Evolutionary conservation across 2,888 invertebrate genomes (phyloP).

Genomic region (Toxonevra muliebris): DNA sequence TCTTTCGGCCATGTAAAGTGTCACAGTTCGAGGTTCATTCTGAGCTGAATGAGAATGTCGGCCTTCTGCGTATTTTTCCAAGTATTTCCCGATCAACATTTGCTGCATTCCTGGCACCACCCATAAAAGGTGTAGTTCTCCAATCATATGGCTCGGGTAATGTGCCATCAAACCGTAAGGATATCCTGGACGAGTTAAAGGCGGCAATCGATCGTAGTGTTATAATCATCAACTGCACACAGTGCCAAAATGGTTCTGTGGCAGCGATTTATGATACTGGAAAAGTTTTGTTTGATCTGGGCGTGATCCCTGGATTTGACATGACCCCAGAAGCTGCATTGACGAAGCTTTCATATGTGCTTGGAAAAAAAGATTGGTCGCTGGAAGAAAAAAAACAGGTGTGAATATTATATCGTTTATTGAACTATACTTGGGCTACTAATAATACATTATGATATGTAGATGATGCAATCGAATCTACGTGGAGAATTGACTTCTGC

Average conservation of each 20-base stretch:
- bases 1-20: conserved; percentile 72
- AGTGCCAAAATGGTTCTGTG: conserved; percentile 86
- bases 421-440: neutral
- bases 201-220: conserved; percentile 80
- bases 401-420: conserved; percentile 37
- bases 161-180: conserved; percentile 82
- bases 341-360: conserved; percentile 87
- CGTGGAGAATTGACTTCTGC: conserved; percentile 79
- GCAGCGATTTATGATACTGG: conserved; percentile 85
- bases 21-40: conserved; percentile 78
- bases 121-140: conserved; percentile 83
- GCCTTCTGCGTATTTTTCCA: conserved; percentile 89
- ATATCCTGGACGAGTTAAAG: conserved; percentile 77
- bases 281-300: conserved; percentile 66
- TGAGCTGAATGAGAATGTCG: conserved; percentile 83
- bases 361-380: conserved; percentile 79
- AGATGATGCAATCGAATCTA: conserved; percentile 81
- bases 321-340: conserved; percentile 91
- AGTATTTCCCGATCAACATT: conserved; percentile 85
- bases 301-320: conserved; percentile 61
- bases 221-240: conserved; percentile 91
- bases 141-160: conserved; percentile 96
- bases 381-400: conserved; percentile 73
- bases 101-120: conserved; percentile 76
- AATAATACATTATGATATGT: neutral